Evolutionary conservation across 2,113 vertebrate genomes (phyloP).

Genomic region (Grammomys dolichurus): DNA sequence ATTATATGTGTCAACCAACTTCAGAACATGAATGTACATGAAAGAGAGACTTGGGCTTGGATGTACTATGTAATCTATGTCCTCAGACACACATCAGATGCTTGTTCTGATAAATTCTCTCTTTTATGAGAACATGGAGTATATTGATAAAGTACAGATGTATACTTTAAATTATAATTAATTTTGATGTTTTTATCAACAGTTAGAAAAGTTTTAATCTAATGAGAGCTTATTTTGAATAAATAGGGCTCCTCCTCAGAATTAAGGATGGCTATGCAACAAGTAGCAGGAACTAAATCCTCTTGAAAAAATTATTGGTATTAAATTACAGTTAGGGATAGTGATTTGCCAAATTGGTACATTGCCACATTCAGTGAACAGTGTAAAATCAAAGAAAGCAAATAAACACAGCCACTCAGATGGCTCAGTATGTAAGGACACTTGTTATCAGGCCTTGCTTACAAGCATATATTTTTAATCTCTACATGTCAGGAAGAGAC

Average conservation of each 20-base stretch:
- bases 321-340: constrained; percentile 6
- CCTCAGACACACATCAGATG: neutral
- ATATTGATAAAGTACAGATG: neutral
- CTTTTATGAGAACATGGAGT: constrained; percentile 7
- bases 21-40: neutral
- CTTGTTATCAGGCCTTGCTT: neutral
- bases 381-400: constrained; percentile 13
- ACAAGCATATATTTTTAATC: neutral
- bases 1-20: constrained; percentile 19
- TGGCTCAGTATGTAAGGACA: neutral
- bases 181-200: constrained; percentile 48
- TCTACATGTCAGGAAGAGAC: neutral
- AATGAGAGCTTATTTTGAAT: neutral
- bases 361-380: neutral
- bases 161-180: constrained; percentile 15
- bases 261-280: neutral
- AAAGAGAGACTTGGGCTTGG: neutral
- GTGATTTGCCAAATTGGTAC: neutral
- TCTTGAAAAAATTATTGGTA: neutral
- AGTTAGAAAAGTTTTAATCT: constrained; percentile 33
- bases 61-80: neutral
- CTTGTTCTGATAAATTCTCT: neutral
- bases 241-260: neutral
- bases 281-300: neutral
- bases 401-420: neutral